Evolutionary conservation across 2,113 vertebrate species (phyloP), one percentile per base, ranked within the genome.

Genomic region (Phoxinus phoxinus): DNA sequence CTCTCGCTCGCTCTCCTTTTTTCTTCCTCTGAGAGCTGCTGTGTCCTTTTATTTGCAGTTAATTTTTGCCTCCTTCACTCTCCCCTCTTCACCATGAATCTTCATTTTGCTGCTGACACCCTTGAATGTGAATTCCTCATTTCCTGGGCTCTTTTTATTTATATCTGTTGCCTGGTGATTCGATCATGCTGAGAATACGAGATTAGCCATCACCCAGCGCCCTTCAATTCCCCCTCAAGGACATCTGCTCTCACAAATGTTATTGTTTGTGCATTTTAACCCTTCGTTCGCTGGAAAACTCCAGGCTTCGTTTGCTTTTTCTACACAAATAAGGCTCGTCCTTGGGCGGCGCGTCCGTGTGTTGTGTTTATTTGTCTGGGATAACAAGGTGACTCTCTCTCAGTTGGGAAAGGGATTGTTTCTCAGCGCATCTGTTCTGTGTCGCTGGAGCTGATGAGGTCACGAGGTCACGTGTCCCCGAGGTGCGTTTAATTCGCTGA

Each of bases 101-200:
- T 97, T 97, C 96, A 96, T 97, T 97, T 97, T 91, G 95, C 93
- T 77, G 91, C 96, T 97, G 96, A 97, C 96, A 97, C 95, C 94
- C 95, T 96, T 96, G 95, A 96, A 96, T 97, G 96, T 96, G 96
- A 96, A 97, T 96, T 97, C 96, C 96, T 96, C 96, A 96, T 97
- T 97, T 97, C 96, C 96, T 96, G 95, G 83, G 77, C 95, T 95
- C 95, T 96, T 83, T 96, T 97, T 97, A 97, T 97, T 97, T 97
- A 96, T 96, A 95, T 95, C 95, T 96, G 96, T 97, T 96, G 96
- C 96, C 95, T 96, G 96, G 96, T 96, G 96, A 97, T 97, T 96
- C 94, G 96, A 97, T 97, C 96, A 95, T 96, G 97, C 96, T 95
- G 95, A 94, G 96, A 97, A 97, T 97, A 97, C 95, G 92, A 96